Percentiles rank a stretch among this genome's conserved stretches.
phyloP scores from a whole-genome alignment of 2,797 vertebrate species.

The Tokudaia muenninki region DNA sequence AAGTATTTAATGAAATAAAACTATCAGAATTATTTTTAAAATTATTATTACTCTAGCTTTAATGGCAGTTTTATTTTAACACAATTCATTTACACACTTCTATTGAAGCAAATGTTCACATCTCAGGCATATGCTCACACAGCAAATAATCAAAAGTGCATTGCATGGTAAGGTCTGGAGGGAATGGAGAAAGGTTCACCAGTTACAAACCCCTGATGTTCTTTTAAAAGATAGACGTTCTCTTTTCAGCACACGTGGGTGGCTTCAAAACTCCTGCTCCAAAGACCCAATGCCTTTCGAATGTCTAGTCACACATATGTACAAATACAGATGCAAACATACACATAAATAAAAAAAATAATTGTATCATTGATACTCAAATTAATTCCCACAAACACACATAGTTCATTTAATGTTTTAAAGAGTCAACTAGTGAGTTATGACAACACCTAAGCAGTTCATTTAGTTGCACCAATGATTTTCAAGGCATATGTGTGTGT shows the following conservation, averaged over 20 bases:
- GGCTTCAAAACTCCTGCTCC: neutral
- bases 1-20: neutral
- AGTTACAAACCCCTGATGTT: neutral
- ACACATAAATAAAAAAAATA: neutral
- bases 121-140: neutral
- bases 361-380: neutral
- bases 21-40: neutral
- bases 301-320: neutral
- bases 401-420: neutral
- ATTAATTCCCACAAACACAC: neutral
- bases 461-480: slow-evolving; percentile 12
- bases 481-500: too few relatives aligned
- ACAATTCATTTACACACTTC: neutral
- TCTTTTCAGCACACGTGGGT: neutral
- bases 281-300: neutral
- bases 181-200: neutral
- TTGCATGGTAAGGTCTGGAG: neutral
- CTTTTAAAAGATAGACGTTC: neutral
- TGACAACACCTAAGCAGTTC: neutral
- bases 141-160: neutral
- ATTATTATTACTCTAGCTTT: neutral
- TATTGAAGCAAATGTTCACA: neutral
- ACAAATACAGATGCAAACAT: neutral
- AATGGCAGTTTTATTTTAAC: neutral
- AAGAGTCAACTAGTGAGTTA: neutral